Evolutionary conservation across 2,113 vertebrate genomes (phyloP).

Genomic region (Otis tarda): DNA sequence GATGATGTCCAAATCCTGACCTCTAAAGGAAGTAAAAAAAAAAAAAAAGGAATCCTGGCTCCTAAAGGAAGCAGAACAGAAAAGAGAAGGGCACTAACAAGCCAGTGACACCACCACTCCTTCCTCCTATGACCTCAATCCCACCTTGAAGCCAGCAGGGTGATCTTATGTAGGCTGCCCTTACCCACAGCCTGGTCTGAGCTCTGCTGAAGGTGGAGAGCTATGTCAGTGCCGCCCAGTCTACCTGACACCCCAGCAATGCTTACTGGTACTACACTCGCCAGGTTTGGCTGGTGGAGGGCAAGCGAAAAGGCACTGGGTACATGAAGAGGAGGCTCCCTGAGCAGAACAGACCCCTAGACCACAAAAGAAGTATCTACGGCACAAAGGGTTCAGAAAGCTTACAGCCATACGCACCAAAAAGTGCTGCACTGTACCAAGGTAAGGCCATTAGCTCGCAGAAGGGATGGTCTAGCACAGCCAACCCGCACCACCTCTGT

Average conservation of each 20-base stretch:
- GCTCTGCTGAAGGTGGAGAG: not conserved
- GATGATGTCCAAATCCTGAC: not conserved
- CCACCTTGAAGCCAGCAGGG: not conserved
- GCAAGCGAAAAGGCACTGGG: not conserved
- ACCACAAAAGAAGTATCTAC: not conserved
- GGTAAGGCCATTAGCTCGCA: not conserved
- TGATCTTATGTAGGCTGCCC: rapidly evolving
- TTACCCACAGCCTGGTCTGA: not conserved
- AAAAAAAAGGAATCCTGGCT: not conserved
- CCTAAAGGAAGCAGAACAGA: not conserved
- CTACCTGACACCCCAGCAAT: not conserved
- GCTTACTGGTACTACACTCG: rapidly evolving
- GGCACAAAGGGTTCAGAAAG: not conserved
- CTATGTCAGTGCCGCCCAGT: not conserved
- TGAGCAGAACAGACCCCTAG: not conserved
- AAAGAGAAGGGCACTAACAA: not conserved
- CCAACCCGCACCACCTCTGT: rapidly evolving
- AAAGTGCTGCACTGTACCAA: not conserved
- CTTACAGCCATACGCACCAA: not conserved
- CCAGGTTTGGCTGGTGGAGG: not conserved
- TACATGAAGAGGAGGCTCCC: not conserved
- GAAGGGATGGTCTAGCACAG: not conserved
- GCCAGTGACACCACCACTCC: not conserved
- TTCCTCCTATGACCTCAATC: not conserved
- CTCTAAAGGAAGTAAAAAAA: not conserved